Evolutionary conservation across 2,113 vertebrate species (phyloP).

Genomic region (Melierax canorus): DNA sequence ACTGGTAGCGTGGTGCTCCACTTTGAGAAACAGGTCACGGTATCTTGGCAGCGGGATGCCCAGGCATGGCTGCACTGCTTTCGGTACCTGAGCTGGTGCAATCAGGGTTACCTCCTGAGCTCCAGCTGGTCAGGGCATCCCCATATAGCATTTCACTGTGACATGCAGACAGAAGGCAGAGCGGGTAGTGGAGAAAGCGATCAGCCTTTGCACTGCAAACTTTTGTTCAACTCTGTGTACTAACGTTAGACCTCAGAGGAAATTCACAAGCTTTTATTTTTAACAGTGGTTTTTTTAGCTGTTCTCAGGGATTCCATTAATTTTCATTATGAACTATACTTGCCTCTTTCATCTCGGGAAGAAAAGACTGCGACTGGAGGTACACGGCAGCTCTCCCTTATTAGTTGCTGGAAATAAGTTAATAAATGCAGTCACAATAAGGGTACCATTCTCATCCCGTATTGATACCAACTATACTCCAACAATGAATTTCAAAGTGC

Average conservation of each 20-base stretch:
- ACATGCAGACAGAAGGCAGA: not conserved
- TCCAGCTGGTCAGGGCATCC: not conserved
- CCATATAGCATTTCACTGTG: fast-evolving
- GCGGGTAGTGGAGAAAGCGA: not conserved
- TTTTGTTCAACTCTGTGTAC: not conserved
- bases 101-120: not conserved
- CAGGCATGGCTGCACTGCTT: not conserved
- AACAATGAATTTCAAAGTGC: constrained; percentile 74
- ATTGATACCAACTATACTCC: constrained; percentile 56
- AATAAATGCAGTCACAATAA: constrained; percentile 66
- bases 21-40: not conserved
- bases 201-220: not conserved
- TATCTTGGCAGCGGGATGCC: not conserved
- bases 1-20: not conserved
- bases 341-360: constrained; percentile 44
- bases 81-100: not conserved
- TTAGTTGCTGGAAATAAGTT: constrained; percentile 61
- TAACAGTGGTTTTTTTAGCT: not conserved
- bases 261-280: constrained; percentile 23
- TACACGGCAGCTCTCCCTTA: not conserved
- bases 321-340: constrained; percentile 39
- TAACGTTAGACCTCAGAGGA: not conserved
- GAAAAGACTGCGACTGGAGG: constrained; percentile 16
- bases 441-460: constrained; percentile 63
- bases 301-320: constrained; percentile 33